Conservation (phyloP, 2,888 invertebrate species). For the Pseudococcus viburni region DNA sequence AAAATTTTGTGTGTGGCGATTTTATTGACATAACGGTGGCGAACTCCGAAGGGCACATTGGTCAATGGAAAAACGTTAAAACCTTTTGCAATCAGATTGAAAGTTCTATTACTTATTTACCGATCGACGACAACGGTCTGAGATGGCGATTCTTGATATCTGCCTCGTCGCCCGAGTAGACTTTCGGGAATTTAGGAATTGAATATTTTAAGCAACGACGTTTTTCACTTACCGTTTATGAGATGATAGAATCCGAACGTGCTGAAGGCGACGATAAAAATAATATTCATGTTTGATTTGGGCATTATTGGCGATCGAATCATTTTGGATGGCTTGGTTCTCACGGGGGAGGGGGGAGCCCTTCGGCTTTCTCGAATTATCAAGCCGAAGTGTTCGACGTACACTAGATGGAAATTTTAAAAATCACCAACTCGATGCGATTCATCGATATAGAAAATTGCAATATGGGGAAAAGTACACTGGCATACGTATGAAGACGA, state of each 20-base stretch:
- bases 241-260: slow-evolving; percentile 23
- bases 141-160: neutral
- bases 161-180: neutral
- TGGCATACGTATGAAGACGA: too few species aligned
- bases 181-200: neutral
- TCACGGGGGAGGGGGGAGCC: too few species aligned
- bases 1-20: neutral
- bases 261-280: slow-evolving; percentile 33
- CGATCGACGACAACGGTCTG: neutral
- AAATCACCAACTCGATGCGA: too few species aligned
- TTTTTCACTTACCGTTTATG: slow-evolving; percentile 42
- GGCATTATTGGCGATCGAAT: neutral
- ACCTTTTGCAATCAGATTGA: neutral
- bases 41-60: neutral
- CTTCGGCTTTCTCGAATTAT: too few species aligned
- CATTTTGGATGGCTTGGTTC: neutral
- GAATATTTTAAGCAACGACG: slow-evolving; percentile 3
- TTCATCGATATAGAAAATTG: too few species aligned
- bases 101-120: neutral
- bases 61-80: neutral
- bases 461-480: too few species aligned
- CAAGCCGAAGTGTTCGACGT: too few species aligned
- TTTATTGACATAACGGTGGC: neutral
- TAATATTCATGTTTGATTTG: slow-evolving; percentile 48
- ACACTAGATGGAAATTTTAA: too few species aligned